These are phyloP conservation scores for Pocillopora verrucosa DNA, from an alignment of 64 coral and sea anemone genomes.

Conservation along the genomic window DNA sequence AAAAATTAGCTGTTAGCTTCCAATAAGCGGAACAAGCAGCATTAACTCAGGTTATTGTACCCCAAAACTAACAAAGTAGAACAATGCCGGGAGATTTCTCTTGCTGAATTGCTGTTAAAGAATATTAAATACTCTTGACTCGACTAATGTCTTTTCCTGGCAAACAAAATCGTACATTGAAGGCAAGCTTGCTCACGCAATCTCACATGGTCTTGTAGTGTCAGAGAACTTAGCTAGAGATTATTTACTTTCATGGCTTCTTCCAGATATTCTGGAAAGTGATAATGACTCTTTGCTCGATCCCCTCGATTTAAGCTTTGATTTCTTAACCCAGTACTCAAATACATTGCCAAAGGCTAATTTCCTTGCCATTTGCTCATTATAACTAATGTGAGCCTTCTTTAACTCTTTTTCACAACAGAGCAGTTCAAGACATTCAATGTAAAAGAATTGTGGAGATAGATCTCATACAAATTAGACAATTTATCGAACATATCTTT, in stretches of 20 bases:
- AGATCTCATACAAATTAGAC: too few relatives aligned
- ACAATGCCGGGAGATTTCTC: not conserved
- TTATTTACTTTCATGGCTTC: too few relatives aligned
- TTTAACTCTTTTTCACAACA: not conserved
- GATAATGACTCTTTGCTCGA: not conserved
- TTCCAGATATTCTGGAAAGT: not conserved
- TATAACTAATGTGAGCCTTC: not conserved
- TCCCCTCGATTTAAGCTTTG: not conserved
- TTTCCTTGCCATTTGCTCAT: not conserved
- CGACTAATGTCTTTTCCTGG: not conserved
- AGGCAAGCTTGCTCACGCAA: conserved; percentile 24
- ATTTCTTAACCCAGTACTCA: not conserved
- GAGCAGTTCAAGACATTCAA: too few relatives aligned
- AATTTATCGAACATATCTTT: too few relatives aligned
- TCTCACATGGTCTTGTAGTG: conserved; percentile 20
- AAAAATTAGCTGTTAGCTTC: conserved; percentile 6
- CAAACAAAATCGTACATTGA: conserved; percentile 21
- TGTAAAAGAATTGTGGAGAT: too few relatives aligned
- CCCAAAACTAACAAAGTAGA: not conserved
- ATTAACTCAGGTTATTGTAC: conserved; percentile 14
- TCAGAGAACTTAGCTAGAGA: too few relatives aligned
- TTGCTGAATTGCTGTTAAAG: not conserved
- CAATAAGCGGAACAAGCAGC: not conserved
- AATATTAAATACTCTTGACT: conserved; percentile 9
- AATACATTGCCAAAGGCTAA: not conserved